Evolutionary conservation across 2,113 vertebrate species (phyloP).

Genomic region (Cyprinodon tularosa): DNA sequence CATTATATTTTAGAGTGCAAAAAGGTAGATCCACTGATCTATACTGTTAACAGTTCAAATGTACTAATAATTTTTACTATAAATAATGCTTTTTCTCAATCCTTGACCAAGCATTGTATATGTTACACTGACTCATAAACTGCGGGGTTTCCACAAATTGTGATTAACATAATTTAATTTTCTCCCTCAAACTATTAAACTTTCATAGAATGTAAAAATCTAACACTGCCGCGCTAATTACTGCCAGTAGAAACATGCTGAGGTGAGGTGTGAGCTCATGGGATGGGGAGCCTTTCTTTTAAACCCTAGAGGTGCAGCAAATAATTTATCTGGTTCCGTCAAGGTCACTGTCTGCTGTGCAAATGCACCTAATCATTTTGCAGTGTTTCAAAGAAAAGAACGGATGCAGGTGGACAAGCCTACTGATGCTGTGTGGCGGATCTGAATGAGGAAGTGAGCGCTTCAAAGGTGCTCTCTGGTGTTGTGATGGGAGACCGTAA

Average conservation of each 20-base stretch:
- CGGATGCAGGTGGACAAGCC: neutral
- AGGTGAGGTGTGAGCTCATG: neutral
- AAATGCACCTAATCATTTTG: conserved; percentile 30
- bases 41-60: neutral
- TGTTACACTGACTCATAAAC: too few species aligned
- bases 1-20: neutral
- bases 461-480: neutral
- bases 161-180: neutral
- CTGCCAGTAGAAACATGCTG: conserved; percentile 28
- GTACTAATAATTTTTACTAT: neutral
- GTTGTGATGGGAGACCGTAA: conserved; percentile 34
- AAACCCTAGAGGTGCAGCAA: conserved; percentile 17
- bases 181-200: conserved; percentile 14
- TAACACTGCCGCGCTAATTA: conserved; percentile 55
- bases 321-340: conserved; percentile 44
- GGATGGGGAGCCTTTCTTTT: conserved; percentile 7
- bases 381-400: conserved; percentile 9
- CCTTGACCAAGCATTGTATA: neutral
- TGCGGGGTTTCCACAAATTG: too few species aligned
- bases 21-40: neutral
- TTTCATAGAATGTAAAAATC: conserved; percentile 38
- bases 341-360: conserved; percentile 34
- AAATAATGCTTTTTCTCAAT: neutral
- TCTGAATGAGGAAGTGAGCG: conserved; percentile 7
- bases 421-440: neutral